A percentile compares a stretch with the other conserved stretches of the same genome.
Evolutionary conservation across 2,113 vertebrate genomes (phyloP).

Genomic region (Calidris pugnax): DNA sequence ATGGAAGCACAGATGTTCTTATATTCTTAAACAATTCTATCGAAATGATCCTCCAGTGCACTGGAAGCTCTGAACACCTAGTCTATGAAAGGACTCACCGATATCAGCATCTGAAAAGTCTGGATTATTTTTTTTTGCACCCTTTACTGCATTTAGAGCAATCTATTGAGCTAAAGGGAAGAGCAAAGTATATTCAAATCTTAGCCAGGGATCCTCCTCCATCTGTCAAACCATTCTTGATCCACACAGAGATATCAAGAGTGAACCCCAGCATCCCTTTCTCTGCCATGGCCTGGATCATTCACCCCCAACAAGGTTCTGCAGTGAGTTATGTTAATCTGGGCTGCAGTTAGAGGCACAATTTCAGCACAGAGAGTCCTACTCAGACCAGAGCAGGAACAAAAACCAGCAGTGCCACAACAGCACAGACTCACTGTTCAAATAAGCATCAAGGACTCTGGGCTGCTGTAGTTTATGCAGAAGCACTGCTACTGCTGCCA

Average conservation of each 20-base stretch:
- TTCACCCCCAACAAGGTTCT: not conserved
- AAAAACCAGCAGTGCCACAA: not conserved
- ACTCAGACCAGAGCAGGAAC: not conserved
- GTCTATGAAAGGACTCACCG: not conserved
- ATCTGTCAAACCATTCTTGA: not conserved
- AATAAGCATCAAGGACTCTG: not conserved
- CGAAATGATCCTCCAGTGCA: not conserved
- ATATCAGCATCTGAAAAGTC: not conserved
- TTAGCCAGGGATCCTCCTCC: not conserved
- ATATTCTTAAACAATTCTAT: not conserved
- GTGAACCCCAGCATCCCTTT: not conserved
- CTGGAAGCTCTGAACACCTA: not conserved
- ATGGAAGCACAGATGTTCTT: not conserved
- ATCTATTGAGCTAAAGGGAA: not conserved
- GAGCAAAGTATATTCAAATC: not conserved
- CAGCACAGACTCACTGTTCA: not conserved
- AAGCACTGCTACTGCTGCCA: not conserved
- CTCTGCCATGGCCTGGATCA: not conserved
- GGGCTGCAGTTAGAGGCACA: not conserved
- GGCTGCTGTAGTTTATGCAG: not conserved
- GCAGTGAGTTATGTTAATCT: fast-evolving
- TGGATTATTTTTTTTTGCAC: not conserved
- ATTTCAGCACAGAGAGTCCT: not conserved
- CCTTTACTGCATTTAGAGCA: not conserved
- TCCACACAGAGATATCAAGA: not conserved